Evolutionary conservation across 2,888 invertebrate species (phyloP), one percentile per base, ranked within the genome.

Genomic region (Stenodera caucasica): DNA sequence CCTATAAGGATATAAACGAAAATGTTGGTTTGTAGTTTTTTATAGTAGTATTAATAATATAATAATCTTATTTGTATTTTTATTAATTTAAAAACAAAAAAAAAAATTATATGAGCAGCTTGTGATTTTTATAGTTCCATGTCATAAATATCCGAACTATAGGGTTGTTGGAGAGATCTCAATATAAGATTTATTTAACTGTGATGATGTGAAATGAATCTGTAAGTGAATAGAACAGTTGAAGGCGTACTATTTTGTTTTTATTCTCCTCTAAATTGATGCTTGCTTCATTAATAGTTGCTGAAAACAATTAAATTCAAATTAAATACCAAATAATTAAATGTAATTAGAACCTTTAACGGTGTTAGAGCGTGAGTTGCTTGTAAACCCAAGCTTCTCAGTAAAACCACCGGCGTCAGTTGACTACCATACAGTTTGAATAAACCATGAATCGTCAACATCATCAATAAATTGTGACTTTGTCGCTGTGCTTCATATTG

Each of bases 401-500:
- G 78, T n/a, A 94, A 78, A 0, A 96, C 92, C 0, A 92, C 73
- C 0, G 95, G 94, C 30, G 88, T 82, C 40, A 88, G 82, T 50
- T 88, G 85, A 8, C 88, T 87, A 58, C 87, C 86, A 79, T 96
- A 98, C 7, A 98, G 82, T 50, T 91, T 84, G 74, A 96, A 92
- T 50, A 98, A 81, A 6, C 90, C 90, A 80, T 98, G 96, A 3
- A 96, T 87, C 0, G 91, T 90, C 12, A 92, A 79, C 87, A 96
- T 91, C 0, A 92, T 90, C 0, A 97, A 94, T 23, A 98, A 84
- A 78, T 96, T 96, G 76, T 93, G 90, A 21, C 90, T 82, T 77
- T 98, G 94, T 14, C 96, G 83, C 52, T 84, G 79, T 2, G 89
- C 90, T 81, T 98, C 97, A 77, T 98, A 99, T 68, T 89, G 86